Conservation (phyloP, 2,113 vertebrate species). For the Podarcis cretensis region DNA sequence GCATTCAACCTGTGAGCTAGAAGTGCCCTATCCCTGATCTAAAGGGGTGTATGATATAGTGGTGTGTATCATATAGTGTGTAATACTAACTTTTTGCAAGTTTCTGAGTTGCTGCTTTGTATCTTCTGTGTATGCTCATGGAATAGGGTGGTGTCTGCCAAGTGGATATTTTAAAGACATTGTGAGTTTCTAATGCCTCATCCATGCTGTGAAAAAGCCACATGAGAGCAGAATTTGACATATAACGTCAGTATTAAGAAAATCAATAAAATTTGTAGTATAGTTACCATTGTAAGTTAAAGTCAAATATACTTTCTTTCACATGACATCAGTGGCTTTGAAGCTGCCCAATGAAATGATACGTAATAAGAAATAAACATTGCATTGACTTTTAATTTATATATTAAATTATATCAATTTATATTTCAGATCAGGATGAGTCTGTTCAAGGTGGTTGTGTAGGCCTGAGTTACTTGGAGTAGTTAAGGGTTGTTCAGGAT, state of each 20-base stretch:
- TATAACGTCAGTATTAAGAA: background rate
- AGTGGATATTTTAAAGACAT: background rate
- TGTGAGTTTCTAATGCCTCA: background rate
- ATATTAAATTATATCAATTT: background rate
- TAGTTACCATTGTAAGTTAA: background rate
- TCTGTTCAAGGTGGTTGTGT: background rate
- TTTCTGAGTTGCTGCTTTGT: background rate
- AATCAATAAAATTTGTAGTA: background rate
- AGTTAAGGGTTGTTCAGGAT: background rate
- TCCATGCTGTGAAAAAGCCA: background rate
- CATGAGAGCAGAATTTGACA: background rate
- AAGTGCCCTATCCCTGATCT: background rate
- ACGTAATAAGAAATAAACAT: background rate
- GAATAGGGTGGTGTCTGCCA: background rate
- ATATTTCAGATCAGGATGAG: background rate
- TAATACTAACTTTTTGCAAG: background rate
- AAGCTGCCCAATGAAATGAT: background rate
- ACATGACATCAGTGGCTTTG: background rate
- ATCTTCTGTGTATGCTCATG: background rate
- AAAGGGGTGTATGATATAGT: background rate
- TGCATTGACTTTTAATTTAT: background rate
- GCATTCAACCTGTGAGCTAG: too few relatives aligned
- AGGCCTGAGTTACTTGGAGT: background rate
- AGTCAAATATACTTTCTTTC: background rate
- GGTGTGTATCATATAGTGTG: too few relatives aligned